These are phyloP conservation scores for Ursus arctos DNA, from an alignment of 2,113 vertebrate species.

Conservation along the genomic window DNA sequence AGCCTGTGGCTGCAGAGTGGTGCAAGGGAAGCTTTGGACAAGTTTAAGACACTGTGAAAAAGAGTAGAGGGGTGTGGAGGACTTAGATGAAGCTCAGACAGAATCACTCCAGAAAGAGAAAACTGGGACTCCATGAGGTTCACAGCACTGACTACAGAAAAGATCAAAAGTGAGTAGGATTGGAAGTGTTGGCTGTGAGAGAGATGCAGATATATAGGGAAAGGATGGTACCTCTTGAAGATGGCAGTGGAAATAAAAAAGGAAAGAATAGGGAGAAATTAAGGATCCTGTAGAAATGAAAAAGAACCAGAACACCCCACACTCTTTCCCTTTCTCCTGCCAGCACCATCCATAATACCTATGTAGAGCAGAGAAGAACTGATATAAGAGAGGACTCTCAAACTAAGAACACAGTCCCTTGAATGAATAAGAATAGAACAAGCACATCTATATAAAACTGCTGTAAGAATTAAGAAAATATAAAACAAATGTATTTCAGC, in stretches of 20 bases:
- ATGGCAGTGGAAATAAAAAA: background rate
- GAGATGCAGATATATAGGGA: background rate
- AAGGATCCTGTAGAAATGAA: background rate
- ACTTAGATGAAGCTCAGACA: background rate
- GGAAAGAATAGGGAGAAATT: background rate
- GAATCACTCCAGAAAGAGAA: background rate
- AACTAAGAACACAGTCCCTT: background rate
- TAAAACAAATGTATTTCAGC: background rate
- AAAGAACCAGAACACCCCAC: background rate
- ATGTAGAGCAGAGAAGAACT: background rate
- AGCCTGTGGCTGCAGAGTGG: background rate
- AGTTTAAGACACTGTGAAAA: background rate
- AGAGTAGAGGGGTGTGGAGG: background rate
- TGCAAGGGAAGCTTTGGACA: background rate
- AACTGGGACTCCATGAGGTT: background rate
- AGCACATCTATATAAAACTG: background rate
- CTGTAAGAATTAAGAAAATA: background rate
- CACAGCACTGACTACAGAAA: background rate
- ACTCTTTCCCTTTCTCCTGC: background rate
- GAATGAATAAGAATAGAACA: background rate
- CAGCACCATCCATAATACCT: background rate
- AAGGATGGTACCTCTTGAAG: background rate
- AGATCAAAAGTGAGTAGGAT: background rate
- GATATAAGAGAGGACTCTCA: background rate
- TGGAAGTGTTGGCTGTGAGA: background rate